phyloP scores from a whole-genome alignment of 2,888 invertebrate species.

The Polylopha cassiicola region DNA sequence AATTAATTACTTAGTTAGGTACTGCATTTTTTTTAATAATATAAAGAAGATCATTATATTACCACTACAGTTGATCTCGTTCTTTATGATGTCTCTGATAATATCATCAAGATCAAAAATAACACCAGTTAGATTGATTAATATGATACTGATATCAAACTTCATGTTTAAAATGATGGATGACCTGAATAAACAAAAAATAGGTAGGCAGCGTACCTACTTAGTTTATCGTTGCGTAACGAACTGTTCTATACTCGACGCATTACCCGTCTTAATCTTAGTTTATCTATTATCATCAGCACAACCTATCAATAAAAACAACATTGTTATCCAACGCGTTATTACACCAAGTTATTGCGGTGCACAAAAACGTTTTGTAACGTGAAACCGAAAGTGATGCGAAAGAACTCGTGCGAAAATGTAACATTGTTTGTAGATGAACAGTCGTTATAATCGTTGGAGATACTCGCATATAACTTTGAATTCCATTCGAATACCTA shows the following conservation, averaged over 20 bases:
- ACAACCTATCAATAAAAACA: conserved; percentile 11
- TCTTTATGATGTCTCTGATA: no score
- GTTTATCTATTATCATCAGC: conserved; percentile 17
- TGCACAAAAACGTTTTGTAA: conserved; percentile 24
- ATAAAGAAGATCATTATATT: no score
- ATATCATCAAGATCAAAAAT: no score
- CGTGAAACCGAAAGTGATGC: conserved; percentile 61
- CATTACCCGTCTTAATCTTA: conserved; percentile 13
- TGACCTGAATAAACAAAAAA: conserved; percentile 15
- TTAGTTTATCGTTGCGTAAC: conserved; percentile 15
- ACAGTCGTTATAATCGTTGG: conserved; percentile 15
- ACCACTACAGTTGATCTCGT: no score
- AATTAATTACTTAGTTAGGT: no score
- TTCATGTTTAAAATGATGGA: conserved; percentile 17
- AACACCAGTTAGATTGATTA: conserved; percentile 11
- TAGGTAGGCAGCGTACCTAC: no score
- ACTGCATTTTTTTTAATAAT: no score
- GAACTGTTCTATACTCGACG: background rate
- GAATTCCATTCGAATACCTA: no score
- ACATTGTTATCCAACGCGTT: conserved; percentile 16
- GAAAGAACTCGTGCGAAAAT: conserved; percentile 60
- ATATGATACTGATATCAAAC: conserved; percentile 8
- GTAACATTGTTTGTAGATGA: conserved; percentile 49
- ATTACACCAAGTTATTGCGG: conserved; percentile 1
- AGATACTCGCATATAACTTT: no score